A percentile compares a stretch with the other conserved stretches of the same genome.
phyloP scores from a whole-genome alignment of 2,888 invertebrate genomes.

The Machimus atricapillus region DNA sequence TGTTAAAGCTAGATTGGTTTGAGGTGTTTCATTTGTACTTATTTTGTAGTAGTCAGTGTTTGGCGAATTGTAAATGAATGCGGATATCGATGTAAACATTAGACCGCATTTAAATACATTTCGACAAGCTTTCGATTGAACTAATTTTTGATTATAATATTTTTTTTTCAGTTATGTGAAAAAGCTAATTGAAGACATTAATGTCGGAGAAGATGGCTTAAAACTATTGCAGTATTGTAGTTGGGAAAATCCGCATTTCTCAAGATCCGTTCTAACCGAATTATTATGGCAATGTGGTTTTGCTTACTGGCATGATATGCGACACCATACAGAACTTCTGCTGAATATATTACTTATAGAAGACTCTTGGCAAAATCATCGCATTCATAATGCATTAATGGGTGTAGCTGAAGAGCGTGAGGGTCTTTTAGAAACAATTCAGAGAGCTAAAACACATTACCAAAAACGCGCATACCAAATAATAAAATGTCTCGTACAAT shows the following conservation, averaged over 20 bases:
- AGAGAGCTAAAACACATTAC: constrained; percentile 90
- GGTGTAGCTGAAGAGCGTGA: constrained; percentile 86
- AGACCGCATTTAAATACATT: no score
- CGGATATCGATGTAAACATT: no score
- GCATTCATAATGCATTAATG: constrained; percentile 92
- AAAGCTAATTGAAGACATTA: constrained; percentile 93
- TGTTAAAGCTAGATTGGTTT: no score
- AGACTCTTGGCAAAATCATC: constrained; percentile 95
- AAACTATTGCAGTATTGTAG: constrained; percentile 91
- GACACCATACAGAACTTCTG: constrained; percentile 90
- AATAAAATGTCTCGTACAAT: constrained; percentile 91
- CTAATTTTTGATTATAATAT: constrained; percentile 5
- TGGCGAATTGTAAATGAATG: no score
- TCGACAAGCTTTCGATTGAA: background rate
- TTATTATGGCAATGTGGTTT: constrained; percentile 87
- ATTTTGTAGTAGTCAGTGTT: no score
- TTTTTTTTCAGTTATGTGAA: constrained; percentile 77
- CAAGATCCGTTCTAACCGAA: constrained; percentile 86
- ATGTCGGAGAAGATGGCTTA: constrained; percentile 88
- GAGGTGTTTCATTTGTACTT: no score
- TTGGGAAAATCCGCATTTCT: constrained; percentile 97
- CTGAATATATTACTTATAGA: constrained; percentile 87
- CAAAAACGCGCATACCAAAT: constrained; percentile 97
- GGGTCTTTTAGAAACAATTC: constrained; percentile 91
- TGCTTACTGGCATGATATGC: constrained; percentile 92